A percentile compares a stretch with the other conserved stretches of the same genome.
Evolutionary conservation across 2,113 vertebrate genomes (phyloP).

Genomic region (Thoracochromis brauschi): DNA sequence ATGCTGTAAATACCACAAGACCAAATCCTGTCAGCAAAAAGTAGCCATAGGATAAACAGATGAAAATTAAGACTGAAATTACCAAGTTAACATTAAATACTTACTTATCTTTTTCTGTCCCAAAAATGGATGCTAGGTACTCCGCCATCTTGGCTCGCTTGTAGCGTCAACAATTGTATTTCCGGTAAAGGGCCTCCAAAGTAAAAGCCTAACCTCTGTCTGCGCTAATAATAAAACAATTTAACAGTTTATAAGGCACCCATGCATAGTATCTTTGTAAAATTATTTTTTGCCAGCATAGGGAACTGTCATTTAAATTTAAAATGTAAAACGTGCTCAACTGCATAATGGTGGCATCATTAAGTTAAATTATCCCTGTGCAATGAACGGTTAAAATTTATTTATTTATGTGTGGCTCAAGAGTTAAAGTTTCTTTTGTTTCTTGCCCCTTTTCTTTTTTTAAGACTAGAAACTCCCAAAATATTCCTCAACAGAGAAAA

Average conservation of each 20-base stretch:
- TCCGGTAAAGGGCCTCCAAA: slow-evolving; percentile 22
- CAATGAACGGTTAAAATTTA: not conserved
- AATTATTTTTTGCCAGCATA: not conserved
- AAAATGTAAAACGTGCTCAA: not conserved
- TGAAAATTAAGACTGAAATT: fast-evolving
- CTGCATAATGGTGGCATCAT: not conserved
- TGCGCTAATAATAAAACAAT: not conserved
- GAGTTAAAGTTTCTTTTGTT: not conserved
- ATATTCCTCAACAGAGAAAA: not conserved
- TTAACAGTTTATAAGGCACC: not conserved
- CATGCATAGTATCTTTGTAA: not conserved
- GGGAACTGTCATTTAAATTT: not conserved
- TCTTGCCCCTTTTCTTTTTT: not conserved
- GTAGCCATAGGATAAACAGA: fast-evolving
- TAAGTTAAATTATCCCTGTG: not conserved
- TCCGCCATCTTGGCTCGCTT: slow-evolving; percentile 83
- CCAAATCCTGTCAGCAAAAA: fast-evolving
- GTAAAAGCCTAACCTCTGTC: slow-evolving; percentile 4
- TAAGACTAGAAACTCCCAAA: not conserved
- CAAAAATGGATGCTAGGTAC: slow-evolving; percentile 95
- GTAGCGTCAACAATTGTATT: not conserved
- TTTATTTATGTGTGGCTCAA: not conserved
- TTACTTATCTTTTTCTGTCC: slow-evolving; percentile 96
- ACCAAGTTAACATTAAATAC: slow-evolving; percentile 28
- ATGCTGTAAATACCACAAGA: not conserved